A percentile compares a stretch with the other conserved stretches of the same genome.
Conservation (phyloP, 2,888 invertebrate species). For the Ceramica pisi region DNA sequence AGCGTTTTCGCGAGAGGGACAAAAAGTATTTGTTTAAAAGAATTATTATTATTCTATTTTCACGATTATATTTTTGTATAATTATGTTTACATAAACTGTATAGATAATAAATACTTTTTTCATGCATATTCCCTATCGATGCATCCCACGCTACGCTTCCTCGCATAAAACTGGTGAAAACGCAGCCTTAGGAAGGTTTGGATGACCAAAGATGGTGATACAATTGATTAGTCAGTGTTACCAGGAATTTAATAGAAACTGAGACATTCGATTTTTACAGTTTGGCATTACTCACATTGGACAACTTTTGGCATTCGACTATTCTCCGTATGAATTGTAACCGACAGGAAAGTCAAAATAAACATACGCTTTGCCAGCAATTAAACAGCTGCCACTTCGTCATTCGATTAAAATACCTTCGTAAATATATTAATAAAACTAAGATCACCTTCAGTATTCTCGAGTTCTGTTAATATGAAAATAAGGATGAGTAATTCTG, state of each 20-base stretch:
- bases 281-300: conserved; percentile 9
- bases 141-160: too few relatives aligned
- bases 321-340: conserved; percentile 25
- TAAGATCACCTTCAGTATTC: conserved; percentile 33
- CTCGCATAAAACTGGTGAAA: too few relatives aligned
- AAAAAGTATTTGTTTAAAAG: too few relatives aligned
- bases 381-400: conserved; percentile 50
- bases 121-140: too few relatives aligned
- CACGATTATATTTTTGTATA: too few relatives aligned
- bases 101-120: too few relatives aligned
- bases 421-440: conserved; percentile 30
- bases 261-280: neutral
- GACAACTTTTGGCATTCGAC: conserved; percentile 44
- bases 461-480: conserved; percentile 40
- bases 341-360: conserved; percentile 44
- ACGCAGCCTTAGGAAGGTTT: neutral
- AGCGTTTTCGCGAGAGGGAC: too few relatives aligned
- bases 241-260: neutral
- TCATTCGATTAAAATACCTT: conserved; percentile 45
- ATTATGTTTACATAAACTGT: too few relatives aligned
- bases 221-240: conserved; percentile 1
- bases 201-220: neutral
- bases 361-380: conserved; percentile 33
- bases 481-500: conserved; percentile 56
- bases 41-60: too few relatives aligned